phyloP scores from a whole-genome alignment of 2,888 invertebrate species.

The Cremastinae sp. region DNA sequence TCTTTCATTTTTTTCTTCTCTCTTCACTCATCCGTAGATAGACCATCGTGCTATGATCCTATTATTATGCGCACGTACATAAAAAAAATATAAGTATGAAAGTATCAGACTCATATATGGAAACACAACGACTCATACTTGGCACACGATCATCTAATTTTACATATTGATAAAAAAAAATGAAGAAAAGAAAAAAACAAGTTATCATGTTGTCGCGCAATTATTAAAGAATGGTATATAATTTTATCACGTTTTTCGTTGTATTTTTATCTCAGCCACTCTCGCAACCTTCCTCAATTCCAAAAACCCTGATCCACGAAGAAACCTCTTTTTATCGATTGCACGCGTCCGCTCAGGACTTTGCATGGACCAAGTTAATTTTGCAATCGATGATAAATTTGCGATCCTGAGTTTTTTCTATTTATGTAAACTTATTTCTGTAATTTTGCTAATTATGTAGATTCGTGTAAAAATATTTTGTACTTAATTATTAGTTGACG shows the following conservation, averaged over 20 bases:
- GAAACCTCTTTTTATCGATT: not conserved
- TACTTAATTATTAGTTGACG: not conserved
- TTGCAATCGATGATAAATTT: not conserved
- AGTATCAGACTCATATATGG: slow-evolving; percentile 34
- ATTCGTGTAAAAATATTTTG: not conserved
- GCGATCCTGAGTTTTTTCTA: too few relatives aligned
- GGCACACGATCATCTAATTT: slow-evolving; percentile 44
- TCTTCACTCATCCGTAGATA: slow-evolving; percentile 70
- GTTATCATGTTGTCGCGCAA: slow-evolving; percentile 67
- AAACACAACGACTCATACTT: slow-evolving; percentile 43
- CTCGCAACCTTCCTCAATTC: slow-evolving; percentile 1
- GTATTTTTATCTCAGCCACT: slow-evolving; percentile 51
- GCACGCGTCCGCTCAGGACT: not conserved
- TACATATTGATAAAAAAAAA: slow-evolving; percentile 48
- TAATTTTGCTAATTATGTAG: not conserved
- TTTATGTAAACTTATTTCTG: not conserved
- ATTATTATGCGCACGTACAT: slow-evolving; percentile 62
- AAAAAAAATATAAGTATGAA: slow-evolving; percentile 24
- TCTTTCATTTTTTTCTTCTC: slow-evolving; percentile 53
- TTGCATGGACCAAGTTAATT: not conserved
- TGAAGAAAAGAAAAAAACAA: slow-evolving; percentile 54
- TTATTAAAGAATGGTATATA: slow-evolving; percentile 72
- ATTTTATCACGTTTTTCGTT: slow-evolving; percentile 75
- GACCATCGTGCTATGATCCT: slow-evolving; percentile 68
- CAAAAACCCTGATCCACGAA: not conserved